Conservation (phyloP, 2,888 invertebrate species). For the Athalia cordata region DNA sequence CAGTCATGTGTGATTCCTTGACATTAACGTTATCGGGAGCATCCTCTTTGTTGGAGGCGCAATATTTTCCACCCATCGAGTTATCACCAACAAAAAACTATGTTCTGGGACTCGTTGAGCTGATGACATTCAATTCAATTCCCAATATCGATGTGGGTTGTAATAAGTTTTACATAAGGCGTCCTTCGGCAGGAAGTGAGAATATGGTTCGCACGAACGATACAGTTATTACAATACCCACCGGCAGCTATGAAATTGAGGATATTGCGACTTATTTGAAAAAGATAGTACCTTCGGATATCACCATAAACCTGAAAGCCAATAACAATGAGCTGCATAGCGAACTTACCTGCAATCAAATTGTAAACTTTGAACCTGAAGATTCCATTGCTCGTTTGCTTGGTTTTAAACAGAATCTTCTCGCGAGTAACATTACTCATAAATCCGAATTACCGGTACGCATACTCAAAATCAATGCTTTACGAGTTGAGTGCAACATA, state of each 20-base stretch:
- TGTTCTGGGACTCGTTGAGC: slow-evolving; percentile 45
- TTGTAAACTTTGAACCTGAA: no score
- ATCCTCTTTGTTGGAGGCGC: no score
- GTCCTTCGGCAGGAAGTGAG: no score
- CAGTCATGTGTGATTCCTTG: no score
- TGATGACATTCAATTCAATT: slow-evolving; percentile 46
- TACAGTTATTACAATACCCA: slow-evolving; percentile 44
- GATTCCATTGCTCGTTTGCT: no score
- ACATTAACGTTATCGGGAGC: no score
- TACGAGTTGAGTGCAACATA: slow-evolving; percentile 61
- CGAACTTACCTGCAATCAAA: slow-evolving; percentile 10
- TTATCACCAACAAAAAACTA: slow-evolving; percentile 43
- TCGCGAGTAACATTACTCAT: no score
- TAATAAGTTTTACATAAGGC: slow-evolving; percentile 7
- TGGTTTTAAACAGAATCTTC: no score
- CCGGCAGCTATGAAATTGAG: slow-evolving; percentile 49
- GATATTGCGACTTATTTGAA: background rate
- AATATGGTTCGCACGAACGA: background rate
- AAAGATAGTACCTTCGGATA: slow-evolving; percentile 43
- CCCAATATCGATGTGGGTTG: slow-evolving; percentile 48
- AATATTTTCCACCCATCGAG: background rate
- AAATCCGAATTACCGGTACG: no score
- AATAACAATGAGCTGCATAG: slow-evolving; percentile 59
- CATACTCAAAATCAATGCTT: slow-evolving; percentile 51
- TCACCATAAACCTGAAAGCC: slow-evolving; percentile 48